Base-by-base conservation (phyloP, 1,140 invertebrate species). In the Listronotus oregonensis region DNA sequence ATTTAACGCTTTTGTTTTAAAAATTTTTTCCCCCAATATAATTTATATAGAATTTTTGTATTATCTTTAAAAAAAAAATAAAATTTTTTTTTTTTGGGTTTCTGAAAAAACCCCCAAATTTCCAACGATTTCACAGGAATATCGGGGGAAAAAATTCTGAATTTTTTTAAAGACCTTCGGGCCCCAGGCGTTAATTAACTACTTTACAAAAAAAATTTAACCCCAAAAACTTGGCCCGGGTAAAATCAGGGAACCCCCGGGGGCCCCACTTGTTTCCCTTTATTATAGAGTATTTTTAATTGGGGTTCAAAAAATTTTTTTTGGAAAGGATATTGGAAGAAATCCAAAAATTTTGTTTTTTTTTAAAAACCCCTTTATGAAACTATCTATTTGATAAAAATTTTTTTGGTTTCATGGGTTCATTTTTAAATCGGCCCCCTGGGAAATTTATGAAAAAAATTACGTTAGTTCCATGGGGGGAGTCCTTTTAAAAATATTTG, bases 261-360 rank as follows among this genome's bases (percentile, higher is more conserved):
- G 92, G 93, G 5, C 94, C 95, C 0, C 97, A 95, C 78, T 83
- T 98, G 17, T 98, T 94, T 81, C 96, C 95, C 0, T 96, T 96
- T 78, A 97, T 97, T 69, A 95, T 98, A 73, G 95, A 98, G 78
- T 98, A 98, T 80, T 96, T 94, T 81, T 99, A 46, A 97, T 99
- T 76, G 95, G 94, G 15, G 96, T 96, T 18, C 95, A 96, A 51
- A 94, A 98, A 18, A 90, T 98, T 73, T 98, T 97, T 79, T 93
- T 98, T 44, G 97, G 95, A 95, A 92, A 92, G 75, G 93, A 95
- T 79, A 96, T 97, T 79, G 93, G 93, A 39, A 87, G 90, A 71
- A 89, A 92, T 80, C 89, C 90, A 1, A 87, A 85, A 82, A n/a
- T n/a, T n/a, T n/a, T n/a, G n/a, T n/a, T n/a, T n/a, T n/a, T n/a